Evolutionary conservation across 2,797 vertebrate genomes (phyloP).

Genomic region (Myotis planiceps): DNA sequence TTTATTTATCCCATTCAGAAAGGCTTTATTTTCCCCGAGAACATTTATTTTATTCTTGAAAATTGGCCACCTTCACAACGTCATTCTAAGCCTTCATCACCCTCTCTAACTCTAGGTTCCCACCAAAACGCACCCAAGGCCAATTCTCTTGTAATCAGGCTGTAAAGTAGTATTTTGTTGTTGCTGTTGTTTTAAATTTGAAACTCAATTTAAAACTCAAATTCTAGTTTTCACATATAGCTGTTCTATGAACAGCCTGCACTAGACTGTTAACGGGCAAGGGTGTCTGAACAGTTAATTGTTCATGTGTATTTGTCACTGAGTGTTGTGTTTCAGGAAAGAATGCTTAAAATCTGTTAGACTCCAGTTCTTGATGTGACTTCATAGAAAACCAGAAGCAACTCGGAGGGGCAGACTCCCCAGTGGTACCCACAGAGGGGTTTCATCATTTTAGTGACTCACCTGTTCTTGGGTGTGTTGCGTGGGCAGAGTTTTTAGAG

Average conservation of each 20-base stretch:
- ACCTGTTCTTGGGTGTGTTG: rapidly evolving
- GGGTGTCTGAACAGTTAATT: conserved; percentile 57
- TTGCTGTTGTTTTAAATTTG: background rate
- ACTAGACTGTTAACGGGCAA: conserved; percentile 9
- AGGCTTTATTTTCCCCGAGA: background rate
- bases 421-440: rapidly evolving
- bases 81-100: too few species aligned
- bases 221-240: background rate
- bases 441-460: rapidly evolving
- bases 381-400: background rate
- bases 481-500: background rate
- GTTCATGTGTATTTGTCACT: conserved; percentile 7
- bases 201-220: background rate
- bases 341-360: conserved; percentile 53
- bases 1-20: background rate
- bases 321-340: conserved; percentile 62
- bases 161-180: background rate
- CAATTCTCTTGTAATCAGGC: background rate
- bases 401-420: rapidly evolving
- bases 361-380: background rate
- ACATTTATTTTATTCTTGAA: background rate
- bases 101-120: background rate
- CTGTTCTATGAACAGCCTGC: background rate
- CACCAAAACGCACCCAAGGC: background rate
- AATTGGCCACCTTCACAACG: background rate